Conservation (phyloP, 2,888 invertebrate genomes). For the Quadroppia sp. region DNA sequence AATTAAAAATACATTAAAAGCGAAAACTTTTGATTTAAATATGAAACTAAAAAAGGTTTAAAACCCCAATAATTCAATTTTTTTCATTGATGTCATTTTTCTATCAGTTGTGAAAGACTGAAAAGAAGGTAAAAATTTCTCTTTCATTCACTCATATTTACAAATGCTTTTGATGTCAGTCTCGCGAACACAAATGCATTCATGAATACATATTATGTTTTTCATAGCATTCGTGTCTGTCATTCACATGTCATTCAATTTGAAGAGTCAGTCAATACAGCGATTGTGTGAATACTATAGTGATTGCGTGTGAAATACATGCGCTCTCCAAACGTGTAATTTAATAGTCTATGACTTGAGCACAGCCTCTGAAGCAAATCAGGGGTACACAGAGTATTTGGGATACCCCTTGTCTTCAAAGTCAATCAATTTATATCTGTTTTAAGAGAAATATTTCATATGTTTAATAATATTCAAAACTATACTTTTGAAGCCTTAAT, state of each 20-base stretch:
- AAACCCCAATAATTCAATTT: too few species aligned
- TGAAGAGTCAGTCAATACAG: slow-evolving; percentile 28
- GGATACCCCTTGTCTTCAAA: too few species aligned
- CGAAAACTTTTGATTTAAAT: too few species aligned
- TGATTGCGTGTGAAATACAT: slow-evolving; percentile 32
- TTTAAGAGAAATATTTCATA: too few species aligned
- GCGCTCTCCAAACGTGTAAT: slow-evolving; percentile 15
- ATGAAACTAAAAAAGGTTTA: too few species aligned
- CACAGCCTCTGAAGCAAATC: neutral
- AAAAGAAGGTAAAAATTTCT: neutral
- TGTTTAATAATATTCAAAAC: too few species aligned
- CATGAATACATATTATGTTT: slow-evolving; percentile 8
- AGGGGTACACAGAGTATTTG: too few species aligned
- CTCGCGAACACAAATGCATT: neutral
- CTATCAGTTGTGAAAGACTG: neutral
- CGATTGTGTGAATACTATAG: neutral
- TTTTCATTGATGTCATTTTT: slow-evolving; percentile 4
- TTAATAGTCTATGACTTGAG: slow-evolving; percentile 17
- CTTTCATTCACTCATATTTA: slow-evolving; percentile 14
- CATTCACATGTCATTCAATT: slow-evolving; percentile 31
- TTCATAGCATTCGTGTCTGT: slow-evolving; percentile 26
- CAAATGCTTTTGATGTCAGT: slow-evolving; percentile 16
- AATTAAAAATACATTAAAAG: too few species aligned
- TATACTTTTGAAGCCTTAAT: too few species aligned
- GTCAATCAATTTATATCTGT: too few species aligned